Conservation (phyloP, 1,140 invertebrate genomes). For the Papilio helenus region DNA sequence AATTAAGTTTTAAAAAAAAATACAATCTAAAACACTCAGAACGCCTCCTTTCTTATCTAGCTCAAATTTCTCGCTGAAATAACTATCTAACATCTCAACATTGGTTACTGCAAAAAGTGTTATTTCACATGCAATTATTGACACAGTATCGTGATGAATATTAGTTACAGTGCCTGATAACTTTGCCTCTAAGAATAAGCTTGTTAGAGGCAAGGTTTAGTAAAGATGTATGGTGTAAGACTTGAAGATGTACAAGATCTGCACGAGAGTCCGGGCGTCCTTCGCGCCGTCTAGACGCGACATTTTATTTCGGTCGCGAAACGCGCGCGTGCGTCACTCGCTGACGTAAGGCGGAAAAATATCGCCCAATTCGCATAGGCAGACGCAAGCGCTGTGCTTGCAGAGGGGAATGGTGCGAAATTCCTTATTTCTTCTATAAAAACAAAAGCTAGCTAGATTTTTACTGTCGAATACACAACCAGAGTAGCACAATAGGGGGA, state of each 20-base stretch:
- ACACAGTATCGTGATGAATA: too few species aligned
- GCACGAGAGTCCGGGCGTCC: not conserved
- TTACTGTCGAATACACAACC: not conserved
- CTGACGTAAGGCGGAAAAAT: slow-evolving; percentile 31
- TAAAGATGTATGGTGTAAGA: too few species aligned
- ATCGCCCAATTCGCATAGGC: not conserved
- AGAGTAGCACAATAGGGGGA: not conserved
- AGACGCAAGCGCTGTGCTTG: not conserved
- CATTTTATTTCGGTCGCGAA: slow-evolving; percentile 34
- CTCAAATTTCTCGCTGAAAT: too few species aligned
- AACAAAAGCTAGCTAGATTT: not conserved
- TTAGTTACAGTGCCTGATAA: too few species aligned
- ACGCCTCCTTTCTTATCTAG: not conserved
- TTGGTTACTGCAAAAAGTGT: too few species aligned
- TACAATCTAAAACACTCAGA: not conserved
- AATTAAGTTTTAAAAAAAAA: not conserved
- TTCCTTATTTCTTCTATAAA: not conserved
- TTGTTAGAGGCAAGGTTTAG: too few species aligned
- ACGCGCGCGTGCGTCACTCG: slow-evolving; percentile 21
- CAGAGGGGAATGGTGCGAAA: not conserved
- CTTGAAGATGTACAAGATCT: slow-evolving; percentile 6
- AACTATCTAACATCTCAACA: too few species aligned
- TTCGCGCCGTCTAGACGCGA: slow-evolving; percentile 27
- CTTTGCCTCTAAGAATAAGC: too few species aligned
- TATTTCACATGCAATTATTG: too few species aligned